Percentiles rank a stretch among this genome's conserved stretches.
These are phyloP conservation scores for Alcedo atthis DNA, from an alignment of 2,797 vertebrate species.

Conservation along the genomic window DNA sequence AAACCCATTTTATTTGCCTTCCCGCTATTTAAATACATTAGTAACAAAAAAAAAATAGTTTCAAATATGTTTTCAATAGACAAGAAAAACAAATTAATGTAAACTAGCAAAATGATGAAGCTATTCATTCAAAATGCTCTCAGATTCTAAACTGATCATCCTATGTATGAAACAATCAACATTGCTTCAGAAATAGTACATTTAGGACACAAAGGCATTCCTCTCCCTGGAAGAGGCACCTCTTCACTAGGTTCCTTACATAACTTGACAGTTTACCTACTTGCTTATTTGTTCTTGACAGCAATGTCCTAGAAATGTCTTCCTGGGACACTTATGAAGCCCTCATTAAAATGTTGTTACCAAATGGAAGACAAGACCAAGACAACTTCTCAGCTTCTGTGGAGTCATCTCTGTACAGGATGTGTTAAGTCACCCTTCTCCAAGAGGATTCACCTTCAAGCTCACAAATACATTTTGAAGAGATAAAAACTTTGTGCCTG, in stretches of 20 bases:
- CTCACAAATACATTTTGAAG: neutral
- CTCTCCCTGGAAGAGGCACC: neutral
- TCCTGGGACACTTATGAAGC: neutral
- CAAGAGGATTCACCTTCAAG: neutral
- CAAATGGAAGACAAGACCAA: neutral
- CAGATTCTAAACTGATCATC: neutral
- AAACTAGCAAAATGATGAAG: neutral
- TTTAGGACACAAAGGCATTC: neutral
- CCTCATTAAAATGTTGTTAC: neutral
- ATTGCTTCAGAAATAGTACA: neutral
- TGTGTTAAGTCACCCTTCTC: neutral
- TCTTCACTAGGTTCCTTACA: neutral
- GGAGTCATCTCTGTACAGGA: neutral
- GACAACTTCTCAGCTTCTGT: neutral
- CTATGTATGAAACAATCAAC: neutral
- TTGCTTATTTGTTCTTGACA: neutral
- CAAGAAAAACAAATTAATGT: neutral
- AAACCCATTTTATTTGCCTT: neutral
- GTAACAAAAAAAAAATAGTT: neutral
- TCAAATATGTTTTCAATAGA: neutral
- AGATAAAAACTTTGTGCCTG: neutral
- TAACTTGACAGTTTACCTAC: neutral
- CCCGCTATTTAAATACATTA: neutral
- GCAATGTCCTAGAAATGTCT: neutral
- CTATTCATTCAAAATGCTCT: neutral